Evolutionary conservation across 1,140 invertebrate genomes (phyloP).

Genomic region (Teleopsis dalmanni): DNA sequence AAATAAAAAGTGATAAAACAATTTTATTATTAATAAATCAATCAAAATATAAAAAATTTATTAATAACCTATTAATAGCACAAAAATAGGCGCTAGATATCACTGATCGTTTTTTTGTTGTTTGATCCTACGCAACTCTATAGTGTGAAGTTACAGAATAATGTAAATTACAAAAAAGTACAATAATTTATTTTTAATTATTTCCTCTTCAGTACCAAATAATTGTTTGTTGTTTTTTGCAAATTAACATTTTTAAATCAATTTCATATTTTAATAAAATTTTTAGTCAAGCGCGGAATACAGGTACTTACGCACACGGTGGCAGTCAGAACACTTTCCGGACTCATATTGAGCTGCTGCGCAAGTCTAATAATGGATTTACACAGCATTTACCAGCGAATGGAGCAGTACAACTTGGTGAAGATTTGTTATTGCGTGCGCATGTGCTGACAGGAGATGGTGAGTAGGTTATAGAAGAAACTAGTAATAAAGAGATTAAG

Average conservation of each 20-base stretch:
- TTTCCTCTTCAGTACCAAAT: not conserved
- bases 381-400: conserved; percentile 50
- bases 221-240: not conserved
- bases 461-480: conserved; percentile 22
- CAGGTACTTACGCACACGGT: conserved; percentile 47
- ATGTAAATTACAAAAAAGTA: too few species aligned
- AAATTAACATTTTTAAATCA: conserved; percentile 1
- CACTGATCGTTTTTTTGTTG: too few species aligned
- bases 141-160: too few species aligned
- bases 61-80: too few species aligned
- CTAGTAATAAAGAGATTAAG: not conserved
- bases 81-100: too few species aligned
- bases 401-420: conserved; percentile 55
- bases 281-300: conserved; percentile 40
- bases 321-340: conserved; percentile 53
- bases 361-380: conserved; percentile 49
- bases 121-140: too few species aligned
- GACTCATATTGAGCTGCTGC: conserved; percentile 52
- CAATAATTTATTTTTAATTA: too few species aligned
- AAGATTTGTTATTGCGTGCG: conserved; percentile 56
- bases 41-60: too few species aligned
- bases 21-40: too few species aligned
- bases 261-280: not conserved
- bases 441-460: conserved; percentile 55
- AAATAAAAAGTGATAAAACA: too few species aligned